Base-by-base conservation (phyloP, 2,888 invertebrate species). In the Galerucella pusilla region DNA sequence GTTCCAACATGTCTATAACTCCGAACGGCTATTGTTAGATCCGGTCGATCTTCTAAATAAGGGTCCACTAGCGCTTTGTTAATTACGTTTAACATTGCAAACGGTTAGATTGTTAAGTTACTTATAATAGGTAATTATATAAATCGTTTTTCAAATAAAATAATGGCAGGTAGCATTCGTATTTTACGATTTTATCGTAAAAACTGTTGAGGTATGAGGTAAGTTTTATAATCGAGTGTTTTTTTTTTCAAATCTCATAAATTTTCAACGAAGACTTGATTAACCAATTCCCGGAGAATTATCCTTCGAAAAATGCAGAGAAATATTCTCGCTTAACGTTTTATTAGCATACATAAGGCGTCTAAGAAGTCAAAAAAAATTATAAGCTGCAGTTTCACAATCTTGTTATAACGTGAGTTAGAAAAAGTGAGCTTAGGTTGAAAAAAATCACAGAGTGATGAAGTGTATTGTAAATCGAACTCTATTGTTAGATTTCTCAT, bases 1-100 rank as follows among this genome's bases (percentile, higher is more conserved):
- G 73, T 61, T 67, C 46, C 70, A 71, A 76, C 78, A 74, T 76
- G 75, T 78, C 75, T 54, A 78, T 78, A 78, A 76, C 72, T 77
- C 66, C 49, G 42, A 64, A 59, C 68, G 14, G 57, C 72, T 71
- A 73, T 77, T 77, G 73, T 71, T 77, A 42, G 64, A 11, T 46
- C 64, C 10, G 11, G 14, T 35, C 28, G 63, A 28, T 35, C 25
- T 11, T 16, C 64, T 65, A 65, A 65, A 65, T 46, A 65, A 46
- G 46, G 46, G 46, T 16, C 25, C 49, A 49, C 14, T 11, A 11
- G 14, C 14, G 35, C 54, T 64, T 65, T 10, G 35, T 71, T 71
- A 71, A 71, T 71, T 71, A 65, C 71, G 20, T 54, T 71, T 65
- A 14, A 71, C 71, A 71, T 54, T 65, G 64, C 60, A 73, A 57